Evolutionary conservation across 2,888 invertebrate species (phyloP).

Genomic region (Buathra laborator): DNA sequence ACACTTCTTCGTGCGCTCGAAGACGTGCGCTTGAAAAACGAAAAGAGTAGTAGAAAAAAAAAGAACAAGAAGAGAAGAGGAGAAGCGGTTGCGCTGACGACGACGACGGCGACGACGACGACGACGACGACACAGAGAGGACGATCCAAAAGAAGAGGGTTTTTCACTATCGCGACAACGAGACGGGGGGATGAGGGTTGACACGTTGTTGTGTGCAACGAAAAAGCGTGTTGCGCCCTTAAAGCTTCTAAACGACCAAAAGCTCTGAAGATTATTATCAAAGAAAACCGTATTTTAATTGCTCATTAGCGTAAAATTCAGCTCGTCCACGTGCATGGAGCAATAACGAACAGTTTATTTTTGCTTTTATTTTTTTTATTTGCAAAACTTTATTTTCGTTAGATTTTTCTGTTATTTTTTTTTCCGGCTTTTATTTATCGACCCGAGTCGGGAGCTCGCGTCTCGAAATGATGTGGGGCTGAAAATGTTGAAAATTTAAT

Average conservation of each 20-base stretch:
- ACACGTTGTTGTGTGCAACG: constrained; percentile 61
- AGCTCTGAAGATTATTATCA: constrained; percentile 67
- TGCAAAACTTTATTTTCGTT: constrained; percentile 2
- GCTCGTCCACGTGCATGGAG: constrained; percentile 18
- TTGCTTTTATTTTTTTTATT: constrained; percentile 1
- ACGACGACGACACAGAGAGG: constrained; percentile 50
- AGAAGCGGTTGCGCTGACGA: constrained; percentile 51
- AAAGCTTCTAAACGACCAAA: constrained; percentile 35
- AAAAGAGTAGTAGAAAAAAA: constrained; percentile 61
- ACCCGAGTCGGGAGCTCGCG: background rate
- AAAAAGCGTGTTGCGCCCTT: constrained; percentile 53
- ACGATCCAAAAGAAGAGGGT: constrained; percentile 39
- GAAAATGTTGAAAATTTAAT: constrained; percentile 49
- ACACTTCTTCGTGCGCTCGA: constrained; percentile 67
- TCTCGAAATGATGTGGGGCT: constrained; percentile 1
- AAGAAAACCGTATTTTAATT: constrained; percentile 63
- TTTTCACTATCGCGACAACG: constrained; percentile 42
- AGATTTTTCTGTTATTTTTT: background rate
- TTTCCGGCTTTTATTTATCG: constrained; percentile 9
- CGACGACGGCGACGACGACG: constrained; percentile 49
- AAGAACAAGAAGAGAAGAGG: constrained; percentile 36
- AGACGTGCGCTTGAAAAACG: constrained; percentile 68
- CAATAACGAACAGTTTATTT: background rate
- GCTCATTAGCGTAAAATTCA: constrained; percentile 65
- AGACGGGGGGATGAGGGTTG: constrained; percentile 34